Conservation (phyloP, 2,113 vertebrate genomes). For the Cyphomyrus discorhynchus region DNA sequence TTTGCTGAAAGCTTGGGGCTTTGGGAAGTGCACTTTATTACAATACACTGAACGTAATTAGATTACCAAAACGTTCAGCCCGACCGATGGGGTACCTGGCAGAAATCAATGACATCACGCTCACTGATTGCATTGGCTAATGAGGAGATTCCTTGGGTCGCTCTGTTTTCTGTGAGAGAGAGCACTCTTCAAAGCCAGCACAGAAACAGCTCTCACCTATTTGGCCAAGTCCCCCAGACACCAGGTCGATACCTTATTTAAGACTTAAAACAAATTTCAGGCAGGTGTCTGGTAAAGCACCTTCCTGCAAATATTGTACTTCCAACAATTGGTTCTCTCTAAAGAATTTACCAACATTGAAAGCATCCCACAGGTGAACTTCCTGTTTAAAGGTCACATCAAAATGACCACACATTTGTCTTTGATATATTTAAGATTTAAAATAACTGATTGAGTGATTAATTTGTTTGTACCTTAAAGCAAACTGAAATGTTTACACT, state of each 20-base stretch:
- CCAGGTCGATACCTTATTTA: slow-evolving; percentile 19
- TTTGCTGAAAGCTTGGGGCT: not conserved
- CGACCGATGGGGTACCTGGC: not conserved
- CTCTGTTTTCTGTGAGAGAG: slow-evolving; percentile 6
- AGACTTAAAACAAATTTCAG: slow-evolving; percentile 22
- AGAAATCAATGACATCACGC: slow-evolving; percentile 20
- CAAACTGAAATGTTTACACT: not conserved
- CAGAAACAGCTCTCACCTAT: not conserved
- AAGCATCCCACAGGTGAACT: not conserved
- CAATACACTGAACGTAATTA: not conserved
- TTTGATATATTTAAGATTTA: not conserved
- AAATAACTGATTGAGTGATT: not conserved
- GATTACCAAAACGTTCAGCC: not conserved
- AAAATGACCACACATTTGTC: not conserved
- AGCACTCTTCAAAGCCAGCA: not conserved
- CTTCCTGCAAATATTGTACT: slow-evolving; percentile 1
- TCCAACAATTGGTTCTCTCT: not conserved
- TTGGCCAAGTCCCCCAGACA: slow-evolving; percentile 2
- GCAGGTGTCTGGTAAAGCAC: not conserved
- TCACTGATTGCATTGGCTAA: slow-evolving; percentile 18
- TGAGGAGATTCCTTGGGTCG: not conserved
- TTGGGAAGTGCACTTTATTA: not conserved
- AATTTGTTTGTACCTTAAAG: not conserved
- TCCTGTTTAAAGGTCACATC: not conserved
- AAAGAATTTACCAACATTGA: not conserved